Base-by-base conservation (phyloP, 1,140 invertebrate species). In the Paralvinella palmiformis region DNA sequence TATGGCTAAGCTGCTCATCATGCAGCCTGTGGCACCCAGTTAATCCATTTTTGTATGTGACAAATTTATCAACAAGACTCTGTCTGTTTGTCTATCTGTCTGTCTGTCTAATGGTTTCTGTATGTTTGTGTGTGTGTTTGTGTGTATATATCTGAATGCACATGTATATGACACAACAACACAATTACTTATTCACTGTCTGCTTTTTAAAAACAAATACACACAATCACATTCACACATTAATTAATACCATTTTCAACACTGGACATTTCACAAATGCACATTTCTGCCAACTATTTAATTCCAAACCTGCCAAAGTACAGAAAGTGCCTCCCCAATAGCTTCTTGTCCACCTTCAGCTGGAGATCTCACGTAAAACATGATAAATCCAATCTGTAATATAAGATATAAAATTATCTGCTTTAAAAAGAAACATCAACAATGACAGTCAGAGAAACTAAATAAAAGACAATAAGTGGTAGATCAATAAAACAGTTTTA, bases 361-460 rank as follows among this genome's bases (percentile, higher is more conserved):
- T 0, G 95, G 92, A 10, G 92, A 89, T 59, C 97, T 81, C 0
- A 98, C 94, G 75, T 98, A 98, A 82, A 97, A 98, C 96, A 99
- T 99, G 1, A 99, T 91, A 75, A 97, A 99, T 20, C 97, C 97
- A 73, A 99, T 83, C 83, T 84, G 69, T 20, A 79, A 73, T 64
- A 62, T n/a, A n/a, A n/a, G n/a, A n/a, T n/a, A n/a, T 61, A 63
- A 69, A n/a, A n/a, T 24, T 45, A 41, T 44, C 24, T 27, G 61
- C 62, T 36, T 58, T 35, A 59, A 53, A 17, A 53, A 53, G 13
- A 13, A 53, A 53, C 13, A 13, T 13, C 24, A 53, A 24, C n/a
- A n/a, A n/a, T n/a, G n/a, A n/a, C n/a, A n/a, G n/a, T n/a, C n/a
- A n/a, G n/a, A n/a, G n/a, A n/a, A n/a, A n/a, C n/a, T n/a, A n/a